Conservation (phyloP, 2,888 invertebrate species). For the Dicyrtomina minuta region DNA sequence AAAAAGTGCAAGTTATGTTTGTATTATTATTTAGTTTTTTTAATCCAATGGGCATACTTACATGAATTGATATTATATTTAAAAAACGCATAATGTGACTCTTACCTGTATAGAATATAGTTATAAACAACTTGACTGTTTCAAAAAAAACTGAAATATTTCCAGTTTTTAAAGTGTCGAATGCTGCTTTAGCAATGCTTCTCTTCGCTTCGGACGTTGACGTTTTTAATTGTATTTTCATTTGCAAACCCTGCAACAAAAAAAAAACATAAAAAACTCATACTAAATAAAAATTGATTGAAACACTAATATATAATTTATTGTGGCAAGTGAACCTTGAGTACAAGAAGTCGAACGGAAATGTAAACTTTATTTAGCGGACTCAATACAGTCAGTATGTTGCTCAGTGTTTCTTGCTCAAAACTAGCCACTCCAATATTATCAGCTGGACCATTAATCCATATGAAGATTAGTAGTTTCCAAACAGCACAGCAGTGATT, state of each 20-base stretch:
- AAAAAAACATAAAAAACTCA: not conserved
- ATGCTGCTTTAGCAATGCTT: slow-evolving; percentile 68
- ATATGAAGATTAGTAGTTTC: slow-evolving; percentile 47
- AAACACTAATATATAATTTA: slow-evolving; percentile 19
- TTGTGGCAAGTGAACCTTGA: slow-evolving; percentile 39
- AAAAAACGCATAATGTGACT: not conserved
- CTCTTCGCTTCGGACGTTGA: slow-evolving; percentile 64
- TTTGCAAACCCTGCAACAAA: slow-evolving; percentile 41
- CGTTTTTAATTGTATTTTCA: slow-evolving; percentile 41
- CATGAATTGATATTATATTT: not conserved
- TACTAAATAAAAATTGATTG: not conserved
- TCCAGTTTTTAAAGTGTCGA: slow-evolving; percentile 68
- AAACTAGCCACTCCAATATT: slow-evolving; percentile 42
- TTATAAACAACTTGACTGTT: slow-evolving; percentile 71
- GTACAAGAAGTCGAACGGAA: slow-evolving; percentile 47
- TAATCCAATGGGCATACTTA: too few relatives aligned
- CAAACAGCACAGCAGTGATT: slow-evolving; percentile 45
- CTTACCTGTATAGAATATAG: slow-evolving; percentile 72
- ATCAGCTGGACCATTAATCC: slow-evolving; percentile 49
- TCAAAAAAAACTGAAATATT: slow-evolving; percentile 70
- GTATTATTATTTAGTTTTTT: not conserved
- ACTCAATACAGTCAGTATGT: slow-evolving; percentile 51
- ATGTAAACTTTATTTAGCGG: slow-evolving; percentile 51
- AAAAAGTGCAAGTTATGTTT: not conserved
- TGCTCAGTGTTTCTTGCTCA: slow-evolving; percentile 50